Evolutionary conservation across 2,888 invertebrate genomes (phyloP).

Genomic region (Polyommatus iphigenia): DNA sequence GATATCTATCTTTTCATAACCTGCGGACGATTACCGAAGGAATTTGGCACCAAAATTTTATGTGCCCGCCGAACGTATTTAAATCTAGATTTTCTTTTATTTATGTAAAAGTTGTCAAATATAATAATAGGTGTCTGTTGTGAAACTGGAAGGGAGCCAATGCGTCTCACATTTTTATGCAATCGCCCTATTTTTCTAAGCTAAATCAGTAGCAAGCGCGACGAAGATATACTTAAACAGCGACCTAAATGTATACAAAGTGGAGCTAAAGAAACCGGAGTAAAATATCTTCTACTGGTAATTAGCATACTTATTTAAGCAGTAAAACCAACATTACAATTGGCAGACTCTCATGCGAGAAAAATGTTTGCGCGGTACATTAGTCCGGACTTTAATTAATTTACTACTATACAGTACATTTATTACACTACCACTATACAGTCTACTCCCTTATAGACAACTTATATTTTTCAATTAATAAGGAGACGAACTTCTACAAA

Average conservation of each 20-base stretch:
- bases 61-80: slow-evolving; percentile 14
- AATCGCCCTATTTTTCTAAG: slow-evolving; percentile 79
- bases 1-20: slow-evolving; percentile 17
- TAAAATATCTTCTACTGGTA: background rate
- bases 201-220: slow-evolving; percentile 72
- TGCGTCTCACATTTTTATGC: slow-evolving; percentile 71
- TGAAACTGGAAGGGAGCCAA: slow-evolving; percentile 70
- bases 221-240: slow-evolving; percentile 43
- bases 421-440: background rate
- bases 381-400: no score
- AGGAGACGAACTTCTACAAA: background rate
- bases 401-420: no score
- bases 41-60: slow-evolving; percentile 30
- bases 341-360: no score
- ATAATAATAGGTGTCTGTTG: slow-evolving; percentile 64
- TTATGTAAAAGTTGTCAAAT: slow-evolving; percentile 54
- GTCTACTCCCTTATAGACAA: background rate
- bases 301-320: background rate
- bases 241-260: slow-evolving; percentile 31
- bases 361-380: background rate
- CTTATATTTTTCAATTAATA: background rate
- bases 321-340: no score
- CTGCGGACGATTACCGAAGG: slow-evolving; percentile 14
- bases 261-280: background rate
- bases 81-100: slow-evolving; percentile 33